Conservation (phyloP, 2,797 vertebrate genomes). For the Botia almorhae region DNA sequence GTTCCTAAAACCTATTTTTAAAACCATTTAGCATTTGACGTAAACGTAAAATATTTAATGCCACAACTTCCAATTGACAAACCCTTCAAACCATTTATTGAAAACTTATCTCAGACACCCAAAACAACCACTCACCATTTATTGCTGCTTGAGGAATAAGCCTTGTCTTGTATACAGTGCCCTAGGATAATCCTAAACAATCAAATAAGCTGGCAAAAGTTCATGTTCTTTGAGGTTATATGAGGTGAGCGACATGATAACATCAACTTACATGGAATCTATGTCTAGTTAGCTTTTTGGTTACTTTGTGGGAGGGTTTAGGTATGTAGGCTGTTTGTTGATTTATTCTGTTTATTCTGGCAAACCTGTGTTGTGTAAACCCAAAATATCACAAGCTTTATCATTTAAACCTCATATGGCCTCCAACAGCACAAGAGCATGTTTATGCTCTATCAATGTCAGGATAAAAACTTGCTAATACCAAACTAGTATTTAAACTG, state of each 20-base stretch:
- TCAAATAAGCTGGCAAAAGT: not conserved
- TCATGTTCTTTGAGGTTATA: slow-evolving; percentile 5
- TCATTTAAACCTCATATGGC: slow-evolving; percentile 3
- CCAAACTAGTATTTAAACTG: too few species aligned
- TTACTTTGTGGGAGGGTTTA: slow-evolving; percentile 24
- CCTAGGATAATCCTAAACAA: slow-evolving; percentile 1
- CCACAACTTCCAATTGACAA: not conserved
- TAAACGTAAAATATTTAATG: not conserved
- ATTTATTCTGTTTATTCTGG: slow-evolving; percentile 32
- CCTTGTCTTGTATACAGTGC: not conserved
- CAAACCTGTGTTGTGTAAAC: slow-evolving; percentile 40
- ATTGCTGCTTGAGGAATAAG: slow-evolving; percentile 1
- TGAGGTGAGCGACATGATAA: slow-evolving; percentile 26
- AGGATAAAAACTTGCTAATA: not conserved
- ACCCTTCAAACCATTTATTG: not conserved
- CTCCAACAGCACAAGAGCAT: not conserved
- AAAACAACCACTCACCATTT: not conserved
- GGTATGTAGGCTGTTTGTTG: slow-evolving; percentile 36
- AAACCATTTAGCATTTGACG: not conserved
- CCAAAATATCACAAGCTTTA: slow-evolving; percentile 22
- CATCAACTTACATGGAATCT: slow-evolving; percentile 22
- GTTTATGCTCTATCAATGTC: not conserved
- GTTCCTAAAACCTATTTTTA: not conserved
- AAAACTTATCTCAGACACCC: not conserved
- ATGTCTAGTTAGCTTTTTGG: slow-evolving; percentile 18